These are phyloP conservation scores for Ailurus styani DNA, from an alignment of 2,113 vertebrate genomes.

Conservation along the genomic window DNA sequence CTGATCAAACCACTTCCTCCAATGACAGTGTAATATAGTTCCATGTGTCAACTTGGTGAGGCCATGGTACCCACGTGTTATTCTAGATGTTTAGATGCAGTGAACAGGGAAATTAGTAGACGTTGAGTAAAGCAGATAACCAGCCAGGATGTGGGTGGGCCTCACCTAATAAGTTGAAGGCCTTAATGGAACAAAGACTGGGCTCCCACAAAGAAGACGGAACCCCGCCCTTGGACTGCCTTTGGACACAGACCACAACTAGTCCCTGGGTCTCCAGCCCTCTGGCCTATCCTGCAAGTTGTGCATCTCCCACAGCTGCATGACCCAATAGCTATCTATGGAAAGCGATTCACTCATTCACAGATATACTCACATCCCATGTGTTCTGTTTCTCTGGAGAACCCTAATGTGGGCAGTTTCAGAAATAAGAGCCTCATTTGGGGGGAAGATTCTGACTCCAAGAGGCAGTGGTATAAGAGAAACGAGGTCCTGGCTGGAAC, in stretches of 20 bases:
- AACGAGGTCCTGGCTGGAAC: background rate
- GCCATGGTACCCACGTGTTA: background rate
- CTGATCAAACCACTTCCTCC: background rate
- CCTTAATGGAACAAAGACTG: background rate
- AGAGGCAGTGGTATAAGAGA: background rate
- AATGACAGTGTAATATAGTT: background rate
- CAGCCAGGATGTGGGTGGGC: background rate
- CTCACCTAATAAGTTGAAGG: background rate
- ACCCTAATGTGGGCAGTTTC: background rate
- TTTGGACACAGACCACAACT: background rate
- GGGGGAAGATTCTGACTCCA: background rate
- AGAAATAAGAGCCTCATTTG: background rate
- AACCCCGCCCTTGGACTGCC: background rate
- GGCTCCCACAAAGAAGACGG: background rate
- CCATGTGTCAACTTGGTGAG: background rate
- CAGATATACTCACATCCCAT: background rate
- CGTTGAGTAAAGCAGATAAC: background rate
- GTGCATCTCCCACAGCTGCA: background rate
- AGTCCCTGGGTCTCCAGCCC: background rate
- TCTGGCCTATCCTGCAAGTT: background rate
- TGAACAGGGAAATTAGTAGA: background rate
- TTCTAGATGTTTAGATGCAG: background rate
- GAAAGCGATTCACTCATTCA: background rate
- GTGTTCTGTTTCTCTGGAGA: background rate
- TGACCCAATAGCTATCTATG: background rate